Evolutionary conservation across 2,888 invertebrate genomes (phyloP).

Genomic region (Cremastinae sp.): DNA sequence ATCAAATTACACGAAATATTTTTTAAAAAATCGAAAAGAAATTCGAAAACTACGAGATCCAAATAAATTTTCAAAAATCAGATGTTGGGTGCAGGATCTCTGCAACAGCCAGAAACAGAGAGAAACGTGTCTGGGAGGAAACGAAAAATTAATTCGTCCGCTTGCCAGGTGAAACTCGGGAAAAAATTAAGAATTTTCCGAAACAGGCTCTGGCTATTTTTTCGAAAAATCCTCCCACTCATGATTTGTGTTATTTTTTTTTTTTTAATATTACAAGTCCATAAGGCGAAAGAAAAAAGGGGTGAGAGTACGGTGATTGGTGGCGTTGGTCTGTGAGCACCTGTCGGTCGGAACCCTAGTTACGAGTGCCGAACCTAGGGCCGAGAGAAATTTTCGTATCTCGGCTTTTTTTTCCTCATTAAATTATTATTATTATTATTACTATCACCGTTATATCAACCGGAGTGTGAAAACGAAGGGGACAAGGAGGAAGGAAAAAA

Average conservation of each 20-base stretch:
- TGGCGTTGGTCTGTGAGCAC: slow-evolving; percentile 76
- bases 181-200: slow-evolving; percentile 6
- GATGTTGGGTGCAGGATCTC: slow-evolving; percentile 61
- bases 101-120: slow-evolving; percentile 50
- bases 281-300: slow-evolving; percentile 38
- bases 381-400: slow-evolving; percentile 73
- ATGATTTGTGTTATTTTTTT: slow-evolving; percentile 31
- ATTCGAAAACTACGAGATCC: slow-evolving; percentile 16
- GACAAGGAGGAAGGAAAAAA: slow-evolving; percentile 1
- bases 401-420: slow-evolving; percentile 66
- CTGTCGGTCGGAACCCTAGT: slow-evolving; percentile 80
- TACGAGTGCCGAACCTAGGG: slow-evolving; percentile 80
- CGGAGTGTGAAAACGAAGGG: slow-evolving; percentile 14
- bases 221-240: slow-evolving; percentile 34
- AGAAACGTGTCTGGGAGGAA: slow-evolving; percentile 35
- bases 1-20: no score
- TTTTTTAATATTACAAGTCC: slow-evolving; percentile 49
- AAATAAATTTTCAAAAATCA: slow-evolving; percentile 35
- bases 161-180: slow-evolving; percentile 8
- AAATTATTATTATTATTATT: slow-evolving; percentile 27
- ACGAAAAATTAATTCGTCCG: slow-evolving; percentile 29
- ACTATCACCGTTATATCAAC: slow-evolving; percentile 22
- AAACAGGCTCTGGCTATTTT: slow-evolving; percentile 28
- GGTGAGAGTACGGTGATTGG: slow-evolving; percentile 76
- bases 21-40: no score